Evolutionary conservation across 1,140 invertebrate species (phyloP), one percentile per base, ranked within the genome.

Genomic region (Diabrotica undecimpunctata): DNA sequence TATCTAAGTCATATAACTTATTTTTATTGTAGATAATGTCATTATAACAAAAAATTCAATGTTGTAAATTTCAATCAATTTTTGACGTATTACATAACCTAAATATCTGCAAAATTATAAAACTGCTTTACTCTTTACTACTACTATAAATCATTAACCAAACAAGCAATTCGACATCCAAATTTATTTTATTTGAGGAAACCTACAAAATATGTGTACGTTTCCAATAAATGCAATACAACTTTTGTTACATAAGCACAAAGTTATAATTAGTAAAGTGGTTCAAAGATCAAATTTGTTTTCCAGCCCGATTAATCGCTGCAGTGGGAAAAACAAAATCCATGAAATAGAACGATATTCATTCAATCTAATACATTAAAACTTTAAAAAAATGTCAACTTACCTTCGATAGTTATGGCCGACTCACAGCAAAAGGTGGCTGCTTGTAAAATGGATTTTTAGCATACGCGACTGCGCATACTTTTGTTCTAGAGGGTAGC

Each of bases 61-160:
- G 25, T 25, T 25, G 25, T 25, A 25, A 25, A 25, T 25, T 25
- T 25, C 25, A 25, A 25, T 25, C 25, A 25, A 25, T 10, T 46
- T 46, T 46, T 46, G 41, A 46, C 54, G 12, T 54, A 7, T 54
- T 54, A 54, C 54, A 54, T 54, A 54, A 54, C 13, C 54, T 13
- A 54, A 54, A 54, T 14, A 54, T 11, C 12, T 35, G 9, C 54
- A 11, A 54, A 9, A 5, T 54, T 54, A 25, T 25, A 25, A 25
- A 25, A 25, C 25, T 25, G 25, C 25, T 25, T 25, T 25, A 25
- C 25, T 25, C 1, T 25, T 25, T 25, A 25, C 25, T 25, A 25
- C 25, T 25, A 4, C 4, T 25, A 25, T 25, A 25, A 25, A 25
- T 25, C 25, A 25, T 25, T 25, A 25, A 25, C 1, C 25, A 25